phyloP scores from a whole-genome alignment of 2,113 vertebrate species.

The Rhea americana region DNA sequence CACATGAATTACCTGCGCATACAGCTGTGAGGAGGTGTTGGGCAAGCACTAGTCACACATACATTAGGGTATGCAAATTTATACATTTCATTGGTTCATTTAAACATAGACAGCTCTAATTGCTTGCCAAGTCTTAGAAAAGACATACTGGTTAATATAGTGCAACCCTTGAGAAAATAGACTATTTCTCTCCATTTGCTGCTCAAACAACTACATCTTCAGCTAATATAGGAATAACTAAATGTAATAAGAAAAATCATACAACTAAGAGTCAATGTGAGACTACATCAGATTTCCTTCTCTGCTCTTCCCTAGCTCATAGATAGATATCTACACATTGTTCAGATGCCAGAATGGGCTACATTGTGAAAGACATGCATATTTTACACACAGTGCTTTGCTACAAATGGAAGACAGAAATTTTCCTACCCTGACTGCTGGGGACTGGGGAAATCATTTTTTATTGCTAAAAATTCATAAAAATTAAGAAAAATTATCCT shows the following conservation, averaged over 20 bases:
- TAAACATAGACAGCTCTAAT: not conserved
- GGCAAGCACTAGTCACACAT: not conserved
- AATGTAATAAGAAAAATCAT: not conserved
- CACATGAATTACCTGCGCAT: not conserved
- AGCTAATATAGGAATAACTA: not conserved
- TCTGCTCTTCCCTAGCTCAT: not conserved
- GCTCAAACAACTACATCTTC: not conserved
- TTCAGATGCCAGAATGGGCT: not conserved
- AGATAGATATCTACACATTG: not conserved
- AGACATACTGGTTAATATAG: not conserved
- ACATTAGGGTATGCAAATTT: conserved; percentile 2
- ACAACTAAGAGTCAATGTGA: not conserved
- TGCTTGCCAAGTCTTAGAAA: not conserved
- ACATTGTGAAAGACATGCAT: conserved; percentile 3
- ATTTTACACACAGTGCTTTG: not conserved
- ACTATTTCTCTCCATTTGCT: not conserved
- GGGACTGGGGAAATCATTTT: not conserved
- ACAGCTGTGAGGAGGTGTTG: not conserved
- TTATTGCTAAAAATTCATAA: not conserved
- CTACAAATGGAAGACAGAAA: not conserved
- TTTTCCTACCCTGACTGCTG: not conserved
- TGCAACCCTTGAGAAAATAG: not conserved
- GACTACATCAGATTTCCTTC: not conserved
- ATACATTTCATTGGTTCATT: not conserved
- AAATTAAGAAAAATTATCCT: not conserved